Evolutionary conservation across 2,888 invertebrate genomes (phyloP).

Genomic region (Cistogaster globosa): DNA sequence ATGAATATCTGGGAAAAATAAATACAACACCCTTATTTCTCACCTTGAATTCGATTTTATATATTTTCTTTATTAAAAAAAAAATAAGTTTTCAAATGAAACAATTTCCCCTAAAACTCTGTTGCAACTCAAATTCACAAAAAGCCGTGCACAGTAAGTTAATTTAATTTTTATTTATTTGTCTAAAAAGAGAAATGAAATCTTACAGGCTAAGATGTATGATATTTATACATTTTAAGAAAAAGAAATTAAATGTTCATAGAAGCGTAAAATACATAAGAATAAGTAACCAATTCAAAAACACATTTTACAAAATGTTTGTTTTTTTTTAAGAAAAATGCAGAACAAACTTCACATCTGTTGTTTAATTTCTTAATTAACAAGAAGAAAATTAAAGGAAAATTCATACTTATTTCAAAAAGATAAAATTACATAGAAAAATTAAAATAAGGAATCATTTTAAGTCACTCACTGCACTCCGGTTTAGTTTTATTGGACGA

Average conservation of each 20-base stretch:
- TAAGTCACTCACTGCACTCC: slow-evolving; percentile 1
- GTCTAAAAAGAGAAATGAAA: slow-evolving; percentile 27
- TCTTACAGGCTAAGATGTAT: slow-evolving; percentile 39
- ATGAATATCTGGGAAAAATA: too few relatives aligned
- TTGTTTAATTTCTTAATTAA: slow-evolving; percentile 31
- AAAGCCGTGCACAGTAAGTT: not conserved
- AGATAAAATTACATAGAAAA: slow-evolving; percentile 7
- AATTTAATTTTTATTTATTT: slow-evolving; percentile 10
- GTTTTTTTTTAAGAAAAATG: slow-evolving; percentile 9
- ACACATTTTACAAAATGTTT: slow-evolving; percentile 22
- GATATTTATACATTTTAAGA: slow-evolving; percentile 19
- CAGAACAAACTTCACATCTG: slow-evolving; percentile 2
- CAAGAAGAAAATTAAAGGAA: slow-evolving; percentile 44
- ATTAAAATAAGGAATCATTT: not conserved
- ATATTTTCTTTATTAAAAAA: too few relatives aligned
- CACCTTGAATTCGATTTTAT: too few relatives aligned
- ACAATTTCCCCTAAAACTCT: too few relatives aligned
- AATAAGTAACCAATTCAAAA: slow-evolving; percentile 24
- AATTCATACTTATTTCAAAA: slow-evolving; percentile 49
- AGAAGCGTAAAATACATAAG: not conserved
- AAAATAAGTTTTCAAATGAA: too few relatives aligned
- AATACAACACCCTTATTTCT: too few relatives aligned
- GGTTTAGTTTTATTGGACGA: slow-evolving; percentile 11
- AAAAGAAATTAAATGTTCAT: not conserved
- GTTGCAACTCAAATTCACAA: not conserved